Conservation (phyloP, 2,888 invertebrate species). For the Campaea margaritaria region DNA sequence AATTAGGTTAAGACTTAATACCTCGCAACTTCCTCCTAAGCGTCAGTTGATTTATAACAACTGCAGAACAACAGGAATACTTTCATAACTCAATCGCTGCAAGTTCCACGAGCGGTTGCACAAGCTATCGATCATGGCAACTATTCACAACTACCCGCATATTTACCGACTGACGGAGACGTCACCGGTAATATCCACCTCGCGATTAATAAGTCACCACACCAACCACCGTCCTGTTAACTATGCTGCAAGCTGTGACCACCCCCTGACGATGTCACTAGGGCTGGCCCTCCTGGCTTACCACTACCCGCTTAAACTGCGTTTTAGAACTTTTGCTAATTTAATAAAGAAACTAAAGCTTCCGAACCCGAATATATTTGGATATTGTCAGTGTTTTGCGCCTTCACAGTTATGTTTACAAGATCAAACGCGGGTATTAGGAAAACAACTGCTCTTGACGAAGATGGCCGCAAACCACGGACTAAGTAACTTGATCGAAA, state of each 20-base stretch:
- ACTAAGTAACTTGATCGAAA: no score
- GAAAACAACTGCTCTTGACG: no score
- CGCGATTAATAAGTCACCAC: conserved; percentile 62
- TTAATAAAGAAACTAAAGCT: no score
- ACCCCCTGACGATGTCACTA: conserved; percentile 63
- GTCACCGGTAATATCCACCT: conserved; percentile 71
- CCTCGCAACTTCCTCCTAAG: conserved; percentile 7
- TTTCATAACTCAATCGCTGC: conserved; percentile 66
- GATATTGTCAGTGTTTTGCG: no score
- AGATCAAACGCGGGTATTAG: no score
- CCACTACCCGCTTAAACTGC: background rate
- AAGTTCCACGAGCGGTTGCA: conserved; percentile 59
- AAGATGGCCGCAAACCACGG: no score
- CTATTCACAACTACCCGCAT: conserved; percentile 69
- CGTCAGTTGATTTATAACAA: conserved; percentile 45
- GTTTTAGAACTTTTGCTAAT: no score
- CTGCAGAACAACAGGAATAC: conserved; percentile 57
- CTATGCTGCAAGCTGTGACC: conserved; percentile 28
- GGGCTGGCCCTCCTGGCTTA: background rate
- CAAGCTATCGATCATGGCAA: conserved; percentile 68
- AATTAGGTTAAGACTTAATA: background rate
- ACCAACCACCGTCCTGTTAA: conserved; percentile 44
- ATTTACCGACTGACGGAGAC: conserved; percentile 70
- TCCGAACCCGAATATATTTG: no score
- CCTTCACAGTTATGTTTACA: no score